Evolutionary conservation across 2,888 invertebrate genomes (phyloP).

Genomic region (Trissonchulus latispiculum): DNA sequence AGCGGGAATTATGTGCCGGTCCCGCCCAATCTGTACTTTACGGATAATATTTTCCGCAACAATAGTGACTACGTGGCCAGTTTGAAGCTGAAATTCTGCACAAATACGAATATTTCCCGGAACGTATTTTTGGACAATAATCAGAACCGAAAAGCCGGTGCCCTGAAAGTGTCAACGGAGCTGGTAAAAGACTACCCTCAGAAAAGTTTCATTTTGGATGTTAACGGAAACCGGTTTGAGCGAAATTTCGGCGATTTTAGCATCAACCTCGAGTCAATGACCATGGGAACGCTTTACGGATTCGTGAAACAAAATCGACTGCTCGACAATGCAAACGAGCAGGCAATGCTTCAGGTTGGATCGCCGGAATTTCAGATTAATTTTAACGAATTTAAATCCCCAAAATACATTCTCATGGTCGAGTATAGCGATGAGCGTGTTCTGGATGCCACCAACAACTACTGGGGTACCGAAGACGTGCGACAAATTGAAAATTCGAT

Average conservation of each 20-base stretch:
- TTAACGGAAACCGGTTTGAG: constrained; percentile 10
- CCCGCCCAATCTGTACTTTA: constrained; percentile 2
- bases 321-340: constrained; percentile 11
- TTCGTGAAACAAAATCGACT: constrained; percentile 4
- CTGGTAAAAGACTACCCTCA: background rate
- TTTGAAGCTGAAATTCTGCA: constrained; percentile 12
- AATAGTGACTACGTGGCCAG: constrained; percentile 11
- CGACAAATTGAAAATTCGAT: background rate
- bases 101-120: constrained; percentile 13
- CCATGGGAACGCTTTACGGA: constrained; percentile 18
- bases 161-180: constrained; percentile 17
- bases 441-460: constrained; percentile 23
- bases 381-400: constrained; percentile 16
- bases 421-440: constrained; percentile 15
- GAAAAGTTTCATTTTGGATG: background rate
- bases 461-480: constrained; percentile 10
- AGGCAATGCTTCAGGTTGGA: constrained; percentile 15
- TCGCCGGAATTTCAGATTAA: constrained; percentile 16
- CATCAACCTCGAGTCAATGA: constrained; percentile 18
- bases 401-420: constrained; percentile 13
- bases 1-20: background rate
- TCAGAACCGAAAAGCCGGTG: constrained; percentile 6
- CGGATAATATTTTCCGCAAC: constrained; percentile 13
- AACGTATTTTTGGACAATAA: constrained; percentile 18
- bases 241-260: constrained; percentile 20